Evolutionary conservation across 2,797 vertebrate genomes (phyloP).

Genomic region (Dipus sagitta): DNA sequence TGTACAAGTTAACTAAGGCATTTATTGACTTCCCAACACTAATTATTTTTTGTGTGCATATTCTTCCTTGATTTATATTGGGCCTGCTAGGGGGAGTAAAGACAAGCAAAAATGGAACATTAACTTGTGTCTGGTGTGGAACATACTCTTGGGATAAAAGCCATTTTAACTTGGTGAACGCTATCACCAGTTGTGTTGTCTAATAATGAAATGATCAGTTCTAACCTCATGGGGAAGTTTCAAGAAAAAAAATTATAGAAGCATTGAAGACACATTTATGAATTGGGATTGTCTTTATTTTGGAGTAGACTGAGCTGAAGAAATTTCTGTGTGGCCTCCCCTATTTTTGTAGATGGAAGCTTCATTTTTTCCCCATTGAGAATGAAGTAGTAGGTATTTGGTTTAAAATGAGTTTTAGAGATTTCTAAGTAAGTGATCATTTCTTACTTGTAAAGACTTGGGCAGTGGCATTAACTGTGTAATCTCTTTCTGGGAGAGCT

Average conservation of each 20-base stretch:
- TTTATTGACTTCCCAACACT: slow-evolving; percentile 61
- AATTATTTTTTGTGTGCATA: neutral
- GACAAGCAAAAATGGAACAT: slow-evolving; percentile 55
- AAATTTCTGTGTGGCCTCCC: neutral
- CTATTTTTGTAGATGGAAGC: neutral
- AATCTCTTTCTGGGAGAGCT: slow-evolving; percentile 4
- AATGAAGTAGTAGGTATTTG: slow-evolving; percentile 2
- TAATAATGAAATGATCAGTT: slow-evolving; percentile 40
- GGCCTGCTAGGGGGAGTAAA: slow-evolving; percentile 42
- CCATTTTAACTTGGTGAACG: slow-evolving; percentile 30
- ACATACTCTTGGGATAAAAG: slow-evolving; percentile 10
- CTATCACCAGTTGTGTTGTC: neutral
- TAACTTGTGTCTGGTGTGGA: neutral
- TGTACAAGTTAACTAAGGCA: slow-evolving; percentile 49
- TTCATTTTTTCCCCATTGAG: slow-evolving; percentile 48
- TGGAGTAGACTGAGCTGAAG: slow-evolving; percentile 10
- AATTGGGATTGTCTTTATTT: slow-evolving; percentile 61
- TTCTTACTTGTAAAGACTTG: slow-evolving; percentile 35
- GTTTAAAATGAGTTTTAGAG: slow-evolving; percentile 53
- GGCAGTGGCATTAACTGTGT: neutral
- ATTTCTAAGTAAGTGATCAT: slow-evolving; percentile 25
- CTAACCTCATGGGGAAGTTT: slow-evolving; percentile 36
- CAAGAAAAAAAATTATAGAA: neutral
- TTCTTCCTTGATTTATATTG: slow-evolving; percentile 61
- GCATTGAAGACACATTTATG: slow-evolving; percentile 42